Base-by-base conservation (phyloP, 1,140 invertebrate genomes). In the Drosophila trapezifrons region DNA sequence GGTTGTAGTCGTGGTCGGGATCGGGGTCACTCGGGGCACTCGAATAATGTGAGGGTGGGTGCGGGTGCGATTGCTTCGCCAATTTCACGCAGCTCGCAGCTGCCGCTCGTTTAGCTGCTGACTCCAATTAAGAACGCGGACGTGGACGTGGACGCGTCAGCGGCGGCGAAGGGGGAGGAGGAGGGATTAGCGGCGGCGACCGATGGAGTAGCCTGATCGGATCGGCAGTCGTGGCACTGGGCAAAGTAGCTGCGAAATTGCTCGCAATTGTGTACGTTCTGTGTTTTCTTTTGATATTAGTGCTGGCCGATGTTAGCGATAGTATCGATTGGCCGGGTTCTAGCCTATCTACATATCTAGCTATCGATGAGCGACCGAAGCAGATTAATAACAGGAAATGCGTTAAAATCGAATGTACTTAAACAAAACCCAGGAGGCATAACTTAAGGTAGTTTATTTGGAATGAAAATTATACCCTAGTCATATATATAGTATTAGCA, bases 171-270 rank as follows among this genome's bases (percentile, higher is more conserved):
- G 57, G 49, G 10, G 49, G n/a, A 47, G 65, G 27, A 22, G 56
- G 29, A 17, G 60, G 17, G 25, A 22, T 55, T 20, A 15, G 20
- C 13, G 45, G 40, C 45, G 13, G 32, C 15, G 20, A 22, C 52
- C 13, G 18, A 55, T 20, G 62, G 54, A 25, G 38, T 17, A 38
- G 37, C 25, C 43, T 66, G 13, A 13, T 22, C 63, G n/a, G 66
- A 69, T 70, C 17, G 59, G 40, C 47, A 70, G 65, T 71, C 67
- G 67, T 71, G 67, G 67, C 67, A 71, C 29, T 57, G 13, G 10
- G 35, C 43, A 47, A 25, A n/a, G 55, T 32, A 47, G n/a, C 25
- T 35, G 65, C 67, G 40, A 71, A 70, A 40, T 56, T 69, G 35
- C 43, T 71, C 66, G 69, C 27, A 49, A 46, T 60, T 72, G 51